phyloP scores from a whole-genome alignment of 2,888 invertebrate species.

The Andrena hattorfiana region DNA sequence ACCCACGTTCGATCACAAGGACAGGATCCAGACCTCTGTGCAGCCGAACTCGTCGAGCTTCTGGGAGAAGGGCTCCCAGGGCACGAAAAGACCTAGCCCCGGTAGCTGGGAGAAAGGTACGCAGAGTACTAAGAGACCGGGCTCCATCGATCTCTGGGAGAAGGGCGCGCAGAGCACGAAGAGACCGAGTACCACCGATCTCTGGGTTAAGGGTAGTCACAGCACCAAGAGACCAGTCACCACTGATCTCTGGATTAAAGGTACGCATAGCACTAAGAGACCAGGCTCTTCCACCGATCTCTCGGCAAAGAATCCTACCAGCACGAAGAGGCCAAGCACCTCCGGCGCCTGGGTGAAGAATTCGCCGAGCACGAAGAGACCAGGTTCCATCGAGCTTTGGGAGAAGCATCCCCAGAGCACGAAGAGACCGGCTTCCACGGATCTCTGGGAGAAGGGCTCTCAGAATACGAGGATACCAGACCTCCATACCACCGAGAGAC shows the following conservation, averaged over 20 bases:
- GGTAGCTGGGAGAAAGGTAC: slow-evolving; percentile 16
- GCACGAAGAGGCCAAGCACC: slow-evolving; percentile 15
- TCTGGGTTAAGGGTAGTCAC: slow-evolving; percentile 58
- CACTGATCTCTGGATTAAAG: slow-evolving; percentile 12
- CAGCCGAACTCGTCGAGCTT: slow-evolving; percentile 34
- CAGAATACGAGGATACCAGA: slow-evolving; percentile 24
- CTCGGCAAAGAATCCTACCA: slow-evolving; percentile 56
- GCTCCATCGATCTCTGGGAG: background rate
- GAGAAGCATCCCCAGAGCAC: slow-evolving; percentile 46
- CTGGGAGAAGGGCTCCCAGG: slow-evolving; percentile 51
- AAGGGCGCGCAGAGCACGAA: slow-evolving; percentile 20
- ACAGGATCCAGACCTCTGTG: slow-evolving; percentile 52
- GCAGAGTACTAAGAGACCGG: slow-evolving; percentile 31
- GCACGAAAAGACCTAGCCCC: slow-evolving; percentile 9
- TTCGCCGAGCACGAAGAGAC: slow-evolving; percentile 39
- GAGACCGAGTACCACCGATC: slow-evolving; percentile 11
- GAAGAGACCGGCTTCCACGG: slow-evolving; percentile 31
- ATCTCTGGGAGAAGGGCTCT: slow-evolving; percentile 57
- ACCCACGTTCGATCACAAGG: slow-evolving; percentile 75
- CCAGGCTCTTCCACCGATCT: slow-evolving; percentile 25
- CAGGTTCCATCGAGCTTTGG: slow-evolving; percentile 56
- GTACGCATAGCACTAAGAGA: slow-evolving; percentile 20
- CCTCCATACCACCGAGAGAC: slow-evolving; percentile 54
- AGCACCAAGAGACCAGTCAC: slow-evolving; percentile 9
- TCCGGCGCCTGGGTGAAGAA: slow-evolving; percentile 60